A percentile compares a stretch with the other conserved stretches of the same genome.
Evolutionary conservation across 1,140 invertebrate species (phyloP).

Genomic region (Megalopta genalis): DNA sequence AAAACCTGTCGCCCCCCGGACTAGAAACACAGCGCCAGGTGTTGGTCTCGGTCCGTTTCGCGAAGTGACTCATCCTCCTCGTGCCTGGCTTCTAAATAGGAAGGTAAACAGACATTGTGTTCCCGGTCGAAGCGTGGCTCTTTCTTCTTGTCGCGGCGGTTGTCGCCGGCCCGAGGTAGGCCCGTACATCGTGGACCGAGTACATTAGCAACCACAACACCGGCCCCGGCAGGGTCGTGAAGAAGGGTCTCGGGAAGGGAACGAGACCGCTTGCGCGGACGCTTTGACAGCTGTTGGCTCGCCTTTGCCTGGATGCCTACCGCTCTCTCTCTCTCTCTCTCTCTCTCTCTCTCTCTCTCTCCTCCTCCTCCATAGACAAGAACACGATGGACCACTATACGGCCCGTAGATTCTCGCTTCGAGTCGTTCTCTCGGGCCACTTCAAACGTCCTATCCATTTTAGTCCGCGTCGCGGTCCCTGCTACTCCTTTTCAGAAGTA

Average conservation of each 20-base stretch:
- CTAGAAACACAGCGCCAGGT: neutral
- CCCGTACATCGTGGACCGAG: slow-evolving; percentile 41
- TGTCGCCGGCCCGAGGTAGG: slow-evolving; percentile 31
- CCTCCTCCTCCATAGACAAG: slow-evolving; percentile 27
- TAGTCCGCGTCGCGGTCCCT: slow-evolving; percentile 39
- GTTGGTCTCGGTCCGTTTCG: neutral
- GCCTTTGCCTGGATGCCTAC: slow-evolving; percentile 37
- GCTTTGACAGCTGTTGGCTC: slow-evolving; percentile 67
- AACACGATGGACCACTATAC: slow-evolving; percentile 43
- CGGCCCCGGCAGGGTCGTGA: neutral
- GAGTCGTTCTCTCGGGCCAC: slow-evolving; percentile 56
- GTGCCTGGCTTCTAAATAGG: slow-evolving; percentile 47
- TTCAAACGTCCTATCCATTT: slow-evolving; percentile 64
- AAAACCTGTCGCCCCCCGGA: neutral
- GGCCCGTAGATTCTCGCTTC: slow-evolving; percentile 46
- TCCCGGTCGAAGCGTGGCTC: slow-evolving; percentile 32
- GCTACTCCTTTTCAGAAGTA: slow-evolving; percentile 37
- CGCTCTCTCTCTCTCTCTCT: slow-evolving; percentile 5
- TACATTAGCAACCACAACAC: slow-evolving; percentile 67
- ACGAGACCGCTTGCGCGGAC: slow-evolving; percentile 52
- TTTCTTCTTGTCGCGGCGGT: slow-evolving; percentile 55
- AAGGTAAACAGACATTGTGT: slow-evolving; percentile 55
- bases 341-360: too few species aligned
- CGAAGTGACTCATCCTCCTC: slow-evolving; percentile 21
- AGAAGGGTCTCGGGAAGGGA: slow-evolving; percentile 32